A percentile compares a stretch with the other conserved stretches of the same genome.
Evolutionary conservation across 2,797 vertebrate species (phyloP).

Genomic region (Chelon auratus): DNA sequence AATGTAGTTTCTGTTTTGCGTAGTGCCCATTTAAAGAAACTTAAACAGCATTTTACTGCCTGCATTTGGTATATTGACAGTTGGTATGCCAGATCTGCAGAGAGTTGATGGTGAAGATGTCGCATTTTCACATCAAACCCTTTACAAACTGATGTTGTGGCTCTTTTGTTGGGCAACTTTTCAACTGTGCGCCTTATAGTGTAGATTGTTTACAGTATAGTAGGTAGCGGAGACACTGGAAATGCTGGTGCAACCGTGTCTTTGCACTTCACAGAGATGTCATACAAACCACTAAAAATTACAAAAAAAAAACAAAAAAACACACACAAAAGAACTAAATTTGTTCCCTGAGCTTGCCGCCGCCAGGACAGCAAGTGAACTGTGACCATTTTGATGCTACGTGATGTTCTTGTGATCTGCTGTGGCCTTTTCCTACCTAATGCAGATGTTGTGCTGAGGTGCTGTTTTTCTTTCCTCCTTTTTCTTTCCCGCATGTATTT

Average conservation of each 20-base stretch:
- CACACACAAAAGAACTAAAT: background rate
- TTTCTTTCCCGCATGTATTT: slow-evolving; percentile 57
- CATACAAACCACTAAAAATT: slow-evolving; percentile 52
- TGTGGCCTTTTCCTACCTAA: slow-evolving; percentile 76
- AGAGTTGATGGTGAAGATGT: slow-evolving; percentile 56
- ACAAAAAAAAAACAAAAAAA: slow-evolving; percentile 3
- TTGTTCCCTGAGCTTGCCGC: slow-evolving; percentile 28
- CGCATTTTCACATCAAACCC: slow-evolving; percentile 69
- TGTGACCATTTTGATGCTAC: slow-evolving; percentile 55
- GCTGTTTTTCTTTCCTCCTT: slow-evolving; percentile 23
- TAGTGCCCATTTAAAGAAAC: slow-evolving; percentile 53
- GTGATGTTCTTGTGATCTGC: slow-evolving; percentile 78
- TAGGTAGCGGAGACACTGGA: slow-evolving; percentile 66
- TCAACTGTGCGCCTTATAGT: slow-evolving; percentile 87
- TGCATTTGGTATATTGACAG: slow-evolving; percentile 78
- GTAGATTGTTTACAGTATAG: slow-evolving; percentile 87
- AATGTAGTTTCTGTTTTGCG: slow-evolving; percentile 42
- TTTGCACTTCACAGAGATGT: slow-evolving; percentile 77
- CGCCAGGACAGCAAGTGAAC: slow-evolving; percentile 58
- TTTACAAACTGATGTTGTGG: slow-evolving; percentile 76
- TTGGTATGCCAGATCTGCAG: slow-evolving; percentile 79
- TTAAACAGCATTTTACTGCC: slow-evolving; percentile 80
- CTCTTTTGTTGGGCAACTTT: slow-evolving; percentile 79
- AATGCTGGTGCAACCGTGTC: slow-evolving; percentile 48
- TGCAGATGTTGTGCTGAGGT: slow-evolving; percentile 69